A percentile compares a stretch with the other conserved stretches of the same genome.
These are phyloP conservation scores for Equus quagga DNA, from an alignment of 2,113 vertebrate species.

Conservation along the genomic window DNA sequence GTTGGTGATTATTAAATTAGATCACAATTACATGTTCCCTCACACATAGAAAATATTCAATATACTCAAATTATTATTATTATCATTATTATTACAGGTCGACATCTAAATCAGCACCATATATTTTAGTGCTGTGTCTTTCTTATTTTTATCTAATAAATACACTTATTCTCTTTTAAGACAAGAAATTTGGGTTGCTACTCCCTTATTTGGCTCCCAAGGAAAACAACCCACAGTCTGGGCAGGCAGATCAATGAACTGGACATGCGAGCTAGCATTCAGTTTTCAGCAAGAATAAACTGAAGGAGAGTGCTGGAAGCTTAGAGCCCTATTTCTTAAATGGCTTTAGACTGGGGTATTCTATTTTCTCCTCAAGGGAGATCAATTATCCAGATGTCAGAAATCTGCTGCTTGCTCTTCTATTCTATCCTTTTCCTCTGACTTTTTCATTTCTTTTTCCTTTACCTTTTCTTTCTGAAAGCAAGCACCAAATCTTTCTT, in stretches of 20 bases:
- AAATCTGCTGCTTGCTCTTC: slow-evolving; percentile 55
- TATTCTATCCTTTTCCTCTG: slow-evolving; percentile 38
- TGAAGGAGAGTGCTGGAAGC: not conserved
- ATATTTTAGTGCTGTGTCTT: not conserved
- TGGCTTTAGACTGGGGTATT: slow-evolving; percentile 29
- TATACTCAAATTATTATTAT: not conserved
- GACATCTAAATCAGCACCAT: not conserved
- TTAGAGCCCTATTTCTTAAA: slow-evolving; percentile 47
- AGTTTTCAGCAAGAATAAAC: slow-evolving; percentile 33
- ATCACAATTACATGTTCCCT: not conserved
- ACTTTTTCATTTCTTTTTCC: slow-evolving; percentile 60
- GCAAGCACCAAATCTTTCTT: not conserved
- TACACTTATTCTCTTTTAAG: not conserved
- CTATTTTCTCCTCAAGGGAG: slow-evolving; percentile 57
- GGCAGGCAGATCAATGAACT: not conserved
- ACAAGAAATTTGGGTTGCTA: not conserved
- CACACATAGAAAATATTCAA: not conserved
- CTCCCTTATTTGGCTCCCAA: not conserved
- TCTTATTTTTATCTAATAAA: slow-evolving; percentile 33
- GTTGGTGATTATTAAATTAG: not conserved
- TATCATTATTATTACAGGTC: not conserved
- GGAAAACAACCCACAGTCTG: not conserved
- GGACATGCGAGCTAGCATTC: slow-evolving; percentile 18
- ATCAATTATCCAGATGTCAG: slow-evolving; percentile 60
- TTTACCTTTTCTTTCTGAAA: slow-evolving; percentile 48